These are phyloP conservation scores for Unio pictorum DNA, from an alignment of 2,888 invertebrate species.

Conservation along the genomic window DNA sequence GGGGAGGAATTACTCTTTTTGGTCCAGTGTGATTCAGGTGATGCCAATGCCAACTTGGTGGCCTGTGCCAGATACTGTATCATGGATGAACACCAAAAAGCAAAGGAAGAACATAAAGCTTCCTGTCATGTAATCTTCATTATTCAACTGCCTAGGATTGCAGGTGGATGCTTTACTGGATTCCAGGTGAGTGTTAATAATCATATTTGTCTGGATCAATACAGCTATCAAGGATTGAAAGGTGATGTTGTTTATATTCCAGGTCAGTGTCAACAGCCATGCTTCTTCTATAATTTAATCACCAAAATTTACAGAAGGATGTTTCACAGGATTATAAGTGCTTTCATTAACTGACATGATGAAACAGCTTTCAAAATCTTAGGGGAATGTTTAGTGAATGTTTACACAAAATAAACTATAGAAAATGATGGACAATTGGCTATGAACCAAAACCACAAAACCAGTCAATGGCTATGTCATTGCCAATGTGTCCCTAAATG, in stretches of 20 bases:
- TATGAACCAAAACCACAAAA: too few relatives aligned
- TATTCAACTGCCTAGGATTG: conserved; percentile 58
- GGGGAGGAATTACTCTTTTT: conserved; percentile 11
- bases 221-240: conserved; percentile 49
- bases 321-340: too few relatives aligned
- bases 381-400: too few relatives aligned
- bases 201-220: conserved; percentile 47
- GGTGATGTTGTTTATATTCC: conserved; percentile 54
- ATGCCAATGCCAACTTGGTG: conserved; percentile 57
- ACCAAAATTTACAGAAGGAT: too few relatives aligned
- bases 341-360: too few relatives aligned
- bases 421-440: too few relatives aligned
- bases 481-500: too few relatives aligned
- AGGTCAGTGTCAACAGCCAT: conserved; percentile 25
- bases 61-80: conserved; percentile 64
- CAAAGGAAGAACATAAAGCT: conserved; percentile 15
- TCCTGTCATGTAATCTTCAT: conserved; percentile 55
- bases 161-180: conserved; percentile 59
- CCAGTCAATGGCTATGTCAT: too few relatives aligned
- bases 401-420: too few relatives aligned
- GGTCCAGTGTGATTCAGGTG: conserved; percentile 65
- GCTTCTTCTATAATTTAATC: too few relatives aligned
- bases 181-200: conserved; percentile 50
- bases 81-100: conserved; percentile 47
- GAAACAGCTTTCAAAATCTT: too few relatives aligned